Evolutionary conservation across 2,113 vertebrate species (phyloP).

Genomic region (Trachemys scripta): DNA sequence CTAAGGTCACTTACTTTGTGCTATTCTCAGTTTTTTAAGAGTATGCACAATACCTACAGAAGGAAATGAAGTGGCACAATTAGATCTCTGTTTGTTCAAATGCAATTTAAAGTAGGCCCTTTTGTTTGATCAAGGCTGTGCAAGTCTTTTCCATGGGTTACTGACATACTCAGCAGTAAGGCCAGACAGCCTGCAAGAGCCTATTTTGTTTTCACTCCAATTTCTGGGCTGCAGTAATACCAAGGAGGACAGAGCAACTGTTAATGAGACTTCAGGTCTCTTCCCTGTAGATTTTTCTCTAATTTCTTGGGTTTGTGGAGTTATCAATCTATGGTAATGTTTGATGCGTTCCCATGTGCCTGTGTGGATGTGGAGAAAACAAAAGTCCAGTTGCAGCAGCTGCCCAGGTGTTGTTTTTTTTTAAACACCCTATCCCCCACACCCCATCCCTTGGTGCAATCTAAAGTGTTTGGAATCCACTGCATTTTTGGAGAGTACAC

Average conservation of each 20-base stretch:
- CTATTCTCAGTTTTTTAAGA: fast-evolving
- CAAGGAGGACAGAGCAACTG: neutral
- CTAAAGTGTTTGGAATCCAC: neutral
- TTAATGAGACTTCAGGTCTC: neutral
- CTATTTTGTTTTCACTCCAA: neutral
- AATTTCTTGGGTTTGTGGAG: neutral
- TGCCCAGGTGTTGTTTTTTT: neutral
- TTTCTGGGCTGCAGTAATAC: neutral
- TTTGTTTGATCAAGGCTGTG: neutral
- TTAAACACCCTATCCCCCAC: neutral
- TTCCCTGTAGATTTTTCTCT: neutral
- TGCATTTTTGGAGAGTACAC: neutral
- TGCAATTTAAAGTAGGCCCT: neutral
- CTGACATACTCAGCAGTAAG: neutral
- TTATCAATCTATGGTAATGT: neutral
- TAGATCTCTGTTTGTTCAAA: neutral
- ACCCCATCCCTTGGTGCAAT: neutral
- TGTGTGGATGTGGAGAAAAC: neutral
- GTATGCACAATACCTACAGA: neutral
- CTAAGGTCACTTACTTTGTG: neutral
- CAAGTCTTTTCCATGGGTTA: neutral
- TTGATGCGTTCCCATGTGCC: neutral
- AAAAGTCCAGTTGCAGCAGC: neutral
- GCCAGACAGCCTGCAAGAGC: neutral
- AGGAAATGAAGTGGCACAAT: neutral